Evolutionary conservation across 2,888 invertebrate species (phyloP), one percentile per base, ranked within the genome.

Genomic region (Athalia rosae): DNA sequence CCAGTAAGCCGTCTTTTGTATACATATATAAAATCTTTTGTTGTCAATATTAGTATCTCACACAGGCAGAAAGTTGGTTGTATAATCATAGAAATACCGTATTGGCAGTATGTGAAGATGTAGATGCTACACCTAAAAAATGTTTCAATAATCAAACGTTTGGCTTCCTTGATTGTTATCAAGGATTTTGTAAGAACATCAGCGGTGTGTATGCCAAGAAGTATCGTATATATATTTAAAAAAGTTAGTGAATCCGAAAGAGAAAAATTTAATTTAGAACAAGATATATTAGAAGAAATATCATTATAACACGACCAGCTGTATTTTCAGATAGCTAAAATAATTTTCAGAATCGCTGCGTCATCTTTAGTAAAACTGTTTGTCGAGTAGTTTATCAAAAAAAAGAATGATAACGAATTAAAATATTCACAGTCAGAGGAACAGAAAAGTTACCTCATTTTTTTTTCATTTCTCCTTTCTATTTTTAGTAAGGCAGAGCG

Each of bases 401-500:
- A 53, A 11, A 9, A 53, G 9, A 53, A 28, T 28, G 53, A n/a
- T 56, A 13, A 56, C n/a, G 41, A 58, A 71, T 71, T 56, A 8
- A 58, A 71, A 71, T 71, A 71, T 71, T 58, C 56, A 58, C 71
- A 71, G 56, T 71, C 50, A 13, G 71, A 71, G 58, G 58, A 71
- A 71, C 71, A 71, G 58, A 58, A 71, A 45, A 56, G 56, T 71
- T 1, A 45, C 58, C 56, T 71, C 56, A 71, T 58, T 71, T 56
- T 45, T 81, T 84, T 53, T 48, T 28, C 80, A 83, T 83, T 82
- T 28, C 28, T 28, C 28, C 28, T 28, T 28, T 28, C 28, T 28
- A 28, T 28, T 28, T 28, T 84, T 84, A 80, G 83, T 56, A 86
- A 86, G 87, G 85, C 88, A 88, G 87, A 88, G 89, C 87, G 88